phyloP scores from a whole-genome alignment of 2,113 vertebrate genomes.

The Tetrax tetrax region DNA sequence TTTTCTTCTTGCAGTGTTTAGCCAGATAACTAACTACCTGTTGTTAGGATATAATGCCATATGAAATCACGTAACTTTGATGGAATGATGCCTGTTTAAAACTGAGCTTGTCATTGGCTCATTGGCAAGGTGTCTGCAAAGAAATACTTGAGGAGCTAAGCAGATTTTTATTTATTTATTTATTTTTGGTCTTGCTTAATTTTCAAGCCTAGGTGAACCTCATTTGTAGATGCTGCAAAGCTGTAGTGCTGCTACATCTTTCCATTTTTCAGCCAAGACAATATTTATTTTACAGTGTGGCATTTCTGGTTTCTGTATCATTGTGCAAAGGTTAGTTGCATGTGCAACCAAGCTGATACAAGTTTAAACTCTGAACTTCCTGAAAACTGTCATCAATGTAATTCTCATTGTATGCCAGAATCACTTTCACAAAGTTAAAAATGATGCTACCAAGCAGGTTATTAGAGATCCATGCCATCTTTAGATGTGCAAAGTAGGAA shows the following conservation, averaged over 20 bases:
- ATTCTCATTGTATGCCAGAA: neutral
- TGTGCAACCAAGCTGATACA: neutral
- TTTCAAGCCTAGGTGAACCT: neutral
- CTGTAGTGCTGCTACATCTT: neutral
- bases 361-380: neutral
- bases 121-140: neutral
- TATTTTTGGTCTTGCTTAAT: neutral
- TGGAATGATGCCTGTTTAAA: neutral
- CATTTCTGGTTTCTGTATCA: neutral
- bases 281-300: neutral
- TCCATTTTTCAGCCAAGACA: neutral
- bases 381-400: neutral
- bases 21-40: neutral
- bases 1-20: neutral
- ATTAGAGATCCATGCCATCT: neutral
- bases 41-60: neutral
- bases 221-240: neutral
- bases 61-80: neutral
- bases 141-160: neutral
- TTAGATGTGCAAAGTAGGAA: neutral
- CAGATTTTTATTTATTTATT: neutral
- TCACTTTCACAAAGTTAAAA: neutral
- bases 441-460: fast-evolving
- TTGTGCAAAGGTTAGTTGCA: neutral
- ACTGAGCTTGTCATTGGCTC: neutral